Evolutionary conservation across 2,888 invertebrate genomes (phyloP), one percentile per base, ranked within the genome.

Genomic region (Glomeris marginata): DNA sequence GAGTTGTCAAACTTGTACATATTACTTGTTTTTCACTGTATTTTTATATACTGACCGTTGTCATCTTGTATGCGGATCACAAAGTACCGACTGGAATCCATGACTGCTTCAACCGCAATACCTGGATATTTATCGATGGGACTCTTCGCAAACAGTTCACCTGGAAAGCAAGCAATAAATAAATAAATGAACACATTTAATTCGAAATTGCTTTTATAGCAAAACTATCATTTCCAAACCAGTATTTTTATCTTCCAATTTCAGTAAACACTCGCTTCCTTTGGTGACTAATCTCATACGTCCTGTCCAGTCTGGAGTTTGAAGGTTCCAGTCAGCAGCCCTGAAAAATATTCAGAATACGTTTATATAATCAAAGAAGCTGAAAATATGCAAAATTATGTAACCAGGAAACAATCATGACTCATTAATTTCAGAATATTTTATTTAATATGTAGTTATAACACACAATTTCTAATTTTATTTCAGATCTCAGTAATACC

Each of bases 271-370:
- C 55, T 84, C 80, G 59, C 84, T 84, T 46, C 85, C 90, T 70
- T 87, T 86, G 2, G 87, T 76, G 40, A 95, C 85, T 47, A 98
- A 72, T 56, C 94, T 76, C 80, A 99, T 80, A 56, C 98, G 77
- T 18, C 98, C 97, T 21, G 90, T 90, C 97, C 97, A 99, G 63
- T 94, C 85, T n/a, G 98, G 98, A 60, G 84, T 84, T 63, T 90
- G 85, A 51, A 99, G 73, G 72, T 91, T 95, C 98, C 98, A 99
- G 69, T 99, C 98, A 45, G 94, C 91, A 59, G 98, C 98, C 72
- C 98, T 97, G 28, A 28, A 3, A 28, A 28, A 3, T 8, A 28
- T 58, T 49, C 42, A 49, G n/a, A n/a, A n/a, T n/a, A n/a, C n/a
- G n/a, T n/a, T n/a, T n/a, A n/a, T n/a, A n/a, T n/a, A n/a, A n/a